Evolutionary conservation across 2,888 invertebrate genomes (phyloP), one percentile per base, ranked within the genome.

Genomic region (Pyrgus malvae): DNA sequence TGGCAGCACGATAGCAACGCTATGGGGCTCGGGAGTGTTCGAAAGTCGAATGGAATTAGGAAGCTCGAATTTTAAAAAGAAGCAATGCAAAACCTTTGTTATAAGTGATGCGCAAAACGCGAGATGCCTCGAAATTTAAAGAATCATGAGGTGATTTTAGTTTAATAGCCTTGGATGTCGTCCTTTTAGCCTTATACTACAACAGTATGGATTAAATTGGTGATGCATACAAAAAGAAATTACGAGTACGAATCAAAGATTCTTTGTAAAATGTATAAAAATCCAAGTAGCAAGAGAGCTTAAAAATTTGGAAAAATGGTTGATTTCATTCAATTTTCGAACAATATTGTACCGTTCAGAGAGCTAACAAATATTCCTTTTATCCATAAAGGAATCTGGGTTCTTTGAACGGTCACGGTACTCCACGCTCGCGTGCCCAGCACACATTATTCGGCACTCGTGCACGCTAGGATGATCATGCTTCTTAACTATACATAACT

Each of bases 391-490:
- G 46, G 44, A 21, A 38, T 40, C 12, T 31, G 14, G 14, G 57
- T 56, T 65, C 62, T 70, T 64, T 53, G 61, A 62, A 62, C 57
- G 59, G 62, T 60, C 56, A 60, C 55, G 51, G 57, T 48, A 54
- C 59, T 57, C 56, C 57, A 61, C 60, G 60, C 61, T 68, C 67
- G 67, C 67, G 67, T 61, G 65, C 64, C 61, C 61, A 56, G 63
- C 65, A 64, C 68, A 65, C 66, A 63, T 61, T 62, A 70, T 71
- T 60, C 70, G 64, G 70, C 80, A 83, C 80, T 72, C 70, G 72
- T 74, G 80, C 84, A 83, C 79, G 78, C 77, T 76, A 76, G 65
- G 69, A 72, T 61, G 64, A 64, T 62, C 61, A 66, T 61, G 70
- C 66, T 67, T 66, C 60, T 57, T 61, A 61, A 58, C 55, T 58